phyloP scores from a whole-genome alignment of 2,797 vertebrate species.

The Xiphophorus birchmanni region DNA sequence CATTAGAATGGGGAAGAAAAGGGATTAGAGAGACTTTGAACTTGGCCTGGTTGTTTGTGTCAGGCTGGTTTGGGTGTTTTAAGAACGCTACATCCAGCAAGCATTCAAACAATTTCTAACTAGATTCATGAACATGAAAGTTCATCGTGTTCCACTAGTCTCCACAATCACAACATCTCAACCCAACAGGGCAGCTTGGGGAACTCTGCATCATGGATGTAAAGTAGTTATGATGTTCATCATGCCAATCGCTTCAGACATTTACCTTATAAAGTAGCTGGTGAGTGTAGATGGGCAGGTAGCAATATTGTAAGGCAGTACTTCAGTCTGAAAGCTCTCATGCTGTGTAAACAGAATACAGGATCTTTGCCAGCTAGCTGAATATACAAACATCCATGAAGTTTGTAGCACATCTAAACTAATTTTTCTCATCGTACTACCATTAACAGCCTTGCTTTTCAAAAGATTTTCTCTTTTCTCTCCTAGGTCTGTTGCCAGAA shows the following conservation, averaged over 20 bases:
- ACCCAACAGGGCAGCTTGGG: not conserved
- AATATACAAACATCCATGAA: constrained; percentile 1
- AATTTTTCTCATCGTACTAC: constrained; percentile 13
- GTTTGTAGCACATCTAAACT: constrained; percentile 33
- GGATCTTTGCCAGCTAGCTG: constrained; percentile 20
- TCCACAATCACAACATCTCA: not conserved
- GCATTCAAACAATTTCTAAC: not conserved
- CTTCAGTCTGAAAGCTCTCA: constrained; percentile 8
- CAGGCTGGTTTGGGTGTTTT: not conserved
- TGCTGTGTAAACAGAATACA: constrained; percentile 11
- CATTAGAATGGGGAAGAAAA: not conserved
- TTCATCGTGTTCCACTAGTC: not conserved
- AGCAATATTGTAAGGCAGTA: constrained; percentile 25
- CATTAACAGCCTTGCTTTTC: constrained; percentile 33
- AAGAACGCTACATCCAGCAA: not conserved
- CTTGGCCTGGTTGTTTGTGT: not conserved
- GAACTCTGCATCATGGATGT: not conserved
- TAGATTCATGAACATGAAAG: not conserved
- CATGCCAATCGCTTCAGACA: not conserved
- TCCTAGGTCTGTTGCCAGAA: constrained; percentile 20
- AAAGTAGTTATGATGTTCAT: not conserved
- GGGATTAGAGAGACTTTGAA: not conserved
- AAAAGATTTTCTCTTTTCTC: constrained; percentile 41
- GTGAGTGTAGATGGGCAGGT: constrained; percentile 20
- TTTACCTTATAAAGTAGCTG: not conserved